phyloP scores from a whole-genome alignment of 2,888 invertebrate genomes.

The Agrilus biguttatus region DNA sequence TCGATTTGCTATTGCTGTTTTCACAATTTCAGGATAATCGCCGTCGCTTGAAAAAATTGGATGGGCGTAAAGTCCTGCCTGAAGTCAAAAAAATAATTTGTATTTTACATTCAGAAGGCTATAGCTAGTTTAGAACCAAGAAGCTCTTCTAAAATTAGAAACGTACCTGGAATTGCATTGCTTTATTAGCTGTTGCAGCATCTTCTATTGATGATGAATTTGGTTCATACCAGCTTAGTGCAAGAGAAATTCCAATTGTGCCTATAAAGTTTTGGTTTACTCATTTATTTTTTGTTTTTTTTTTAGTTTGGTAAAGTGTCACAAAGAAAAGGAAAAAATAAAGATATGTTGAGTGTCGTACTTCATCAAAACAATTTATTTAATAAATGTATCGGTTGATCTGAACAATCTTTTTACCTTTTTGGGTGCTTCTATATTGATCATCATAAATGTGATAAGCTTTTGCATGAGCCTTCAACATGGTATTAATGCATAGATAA shows the following conservation, averaged over 20 bases:
- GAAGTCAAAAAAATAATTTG: not conserved
- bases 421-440: conserved; percentile 36
- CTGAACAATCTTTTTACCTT: too few relatives aligned
- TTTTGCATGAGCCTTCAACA: conserved; percentile 48
- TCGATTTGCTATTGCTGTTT: conserved; percentile 37
- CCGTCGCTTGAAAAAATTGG: conserved; percentile 43
- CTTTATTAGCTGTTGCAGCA: conserved; percentile 4
- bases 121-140: not conserved
- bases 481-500: conserved; percentile 47
- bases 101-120: too few relatives aligned
- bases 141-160: too few relatives aligned
- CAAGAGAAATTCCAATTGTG: too few relatives aligned
- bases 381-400: too few relatives aligned
- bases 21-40: conserved; percentile 53
- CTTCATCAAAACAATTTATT: too few relatives aligned
- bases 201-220: conserved; percentile 1
- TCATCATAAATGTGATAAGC: conserved; percentile 46
- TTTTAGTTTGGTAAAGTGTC: too few relatives aligned
- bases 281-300: too few relatives aligned
- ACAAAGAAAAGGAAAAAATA: too few relatives aligned
- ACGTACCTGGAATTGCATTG: conserved; percentile 7
- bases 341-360: too few relatives aligned
- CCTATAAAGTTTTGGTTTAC: too few relatives aligned
- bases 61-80: conserved; percentile 2
- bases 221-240: conserved; percentile 2